These are phyloP conservation scores for Pleuronectes platessa DNA, from an alignment of 2,113 vertebrate species.

Conservation along the genomic window DNA sequence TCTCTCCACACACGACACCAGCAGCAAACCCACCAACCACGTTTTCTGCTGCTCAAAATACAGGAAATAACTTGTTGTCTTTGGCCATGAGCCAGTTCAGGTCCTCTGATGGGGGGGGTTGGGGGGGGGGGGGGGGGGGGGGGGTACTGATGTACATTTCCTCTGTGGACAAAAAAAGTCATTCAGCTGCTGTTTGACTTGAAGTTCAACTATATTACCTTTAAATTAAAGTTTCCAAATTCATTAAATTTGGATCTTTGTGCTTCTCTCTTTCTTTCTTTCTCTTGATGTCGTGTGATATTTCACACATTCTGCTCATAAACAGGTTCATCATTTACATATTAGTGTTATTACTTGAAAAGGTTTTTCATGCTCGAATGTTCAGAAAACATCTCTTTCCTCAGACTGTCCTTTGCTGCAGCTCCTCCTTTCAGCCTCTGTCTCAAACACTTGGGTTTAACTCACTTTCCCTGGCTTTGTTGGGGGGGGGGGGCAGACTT, in stretches of 20 bases:
- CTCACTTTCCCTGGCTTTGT: too few relatives aligned
- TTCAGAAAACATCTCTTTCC: too few relatives aligned
- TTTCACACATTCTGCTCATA: too few relatives aligned
- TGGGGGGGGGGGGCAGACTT: too few relatives aligned
- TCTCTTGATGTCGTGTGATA: slow-evolving; percentile 16
- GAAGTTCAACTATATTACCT: neutral
- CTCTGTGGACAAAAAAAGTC: neutral
- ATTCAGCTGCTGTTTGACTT: neutral
- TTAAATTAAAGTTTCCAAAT: neutral
- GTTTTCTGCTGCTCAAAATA: slow-evolving; percentile 23
- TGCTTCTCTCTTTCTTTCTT: slow-evolving; percentile 48
- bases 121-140: too few relatives aligned
- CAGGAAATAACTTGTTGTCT: slow-evolving; percentile 45
- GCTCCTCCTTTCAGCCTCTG: too few relatives aligned
- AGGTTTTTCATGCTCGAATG: too few relatives aligned
- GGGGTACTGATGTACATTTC: neutral
- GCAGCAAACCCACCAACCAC: slow-evolving; percentile 15
- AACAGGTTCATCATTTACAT: too few relatives aligned
- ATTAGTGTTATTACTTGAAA: too few relatives aligned
- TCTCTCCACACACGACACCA: slow-evolving; percentile 19
- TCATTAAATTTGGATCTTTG: neutral
- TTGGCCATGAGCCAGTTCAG: slow-evolving; percentile 31
- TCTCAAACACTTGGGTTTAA: too few relatives aligned
- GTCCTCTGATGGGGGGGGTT: neutral
- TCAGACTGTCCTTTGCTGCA: too few relatives aligned